Conservation (phyloP, 2,113 vertebrate genomes). For the Callionymus lyra region DNA sequence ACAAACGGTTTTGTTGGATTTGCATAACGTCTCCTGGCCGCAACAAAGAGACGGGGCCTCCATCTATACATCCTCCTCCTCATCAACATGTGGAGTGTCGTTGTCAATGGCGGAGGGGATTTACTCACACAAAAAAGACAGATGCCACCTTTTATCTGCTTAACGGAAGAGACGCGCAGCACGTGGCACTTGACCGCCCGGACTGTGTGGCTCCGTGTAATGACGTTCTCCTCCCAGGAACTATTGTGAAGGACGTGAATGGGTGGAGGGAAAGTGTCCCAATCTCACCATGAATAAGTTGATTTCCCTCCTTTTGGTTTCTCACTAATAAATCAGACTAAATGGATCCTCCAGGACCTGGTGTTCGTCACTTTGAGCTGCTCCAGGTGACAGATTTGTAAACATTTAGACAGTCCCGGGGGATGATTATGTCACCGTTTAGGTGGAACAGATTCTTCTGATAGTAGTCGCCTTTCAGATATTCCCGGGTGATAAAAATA, state of each 20-base stretch:
- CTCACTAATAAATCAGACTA: constrained; percentile 11
- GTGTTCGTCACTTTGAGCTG: constrained; percentile 3
- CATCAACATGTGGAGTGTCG: constrained; percentile 53
- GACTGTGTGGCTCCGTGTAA: constrained; percentile 14
- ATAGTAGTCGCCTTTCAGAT: no score
- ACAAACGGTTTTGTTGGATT: constrained; percentile 50
- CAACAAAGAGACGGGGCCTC: constrained; percentile 27
- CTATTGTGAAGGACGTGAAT: constrained; percentile 20
- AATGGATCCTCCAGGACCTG: constrained; percentile 3
- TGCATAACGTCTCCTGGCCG: constrained; percentile 43
- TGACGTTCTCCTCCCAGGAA: constrained; percentile 17
- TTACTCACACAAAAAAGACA: constrained; percentile 51
- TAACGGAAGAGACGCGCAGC: constrained; percentile 49
- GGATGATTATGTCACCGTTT: neutral
- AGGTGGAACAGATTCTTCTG: neutral
- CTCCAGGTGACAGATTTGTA: neutral
- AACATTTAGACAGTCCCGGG: constrained; percentile 4
- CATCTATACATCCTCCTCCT: constrained; percentile 26
- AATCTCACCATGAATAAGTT: neutral
- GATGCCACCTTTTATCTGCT: constrained; percentile 56
- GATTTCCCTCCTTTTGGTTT: constrained; percentile 2
- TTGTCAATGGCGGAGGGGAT: constrained; percentile 37
- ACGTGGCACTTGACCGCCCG: constrained; percentile 43
- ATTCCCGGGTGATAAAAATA: no score
- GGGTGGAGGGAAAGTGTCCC: constrained; percentile 7